A percentile compares a stretch with the other conserved stretches of the same genome.
Conservation (phyloP, 2,113 vertebrate species). For the Ictalurus punctatus region DNA sequence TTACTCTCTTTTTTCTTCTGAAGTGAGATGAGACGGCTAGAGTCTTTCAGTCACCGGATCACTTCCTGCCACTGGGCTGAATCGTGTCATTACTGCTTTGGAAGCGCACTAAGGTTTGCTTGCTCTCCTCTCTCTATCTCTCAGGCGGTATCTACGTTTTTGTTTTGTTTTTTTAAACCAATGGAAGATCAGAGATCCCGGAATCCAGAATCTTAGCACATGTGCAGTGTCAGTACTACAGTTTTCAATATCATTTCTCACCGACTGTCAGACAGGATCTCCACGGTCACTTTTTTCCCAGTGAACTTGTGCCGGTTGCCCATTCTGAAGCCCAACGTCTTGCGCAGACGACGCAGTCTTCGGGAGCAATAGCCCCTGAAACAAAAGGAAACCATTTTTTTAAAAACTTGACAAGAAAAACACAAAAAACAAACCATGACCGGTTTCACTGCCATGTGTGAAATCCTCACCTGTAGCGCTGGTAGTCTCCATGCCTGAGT, state of each 20-base stretch:
- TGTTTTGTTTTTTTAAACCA: not conserved
- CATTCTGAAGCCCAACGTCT: conserved; percentile 96
- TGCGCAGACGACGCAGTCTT: conserved; percentile 88
- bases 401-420: not conserved
- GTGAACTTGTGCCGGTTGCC: conserved; percentile 96
- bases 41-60: not conserved
- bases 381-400: not conserved
- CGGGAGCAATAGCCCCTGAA: conserved; percentile 94
- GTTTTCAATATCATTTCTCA: conserved; percentile 50
- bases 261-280: conserved; percentile 93
- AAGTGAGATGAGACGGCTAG: not conserved
- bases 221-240: not conserved
- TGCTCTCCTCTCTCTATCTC: not conserved
- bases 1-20: not conserved
- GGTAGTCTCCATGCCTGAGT: conserved; percentile 93
- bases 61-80: not conserved
- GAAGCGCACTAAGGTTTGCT: not conserved
- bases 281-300: conserved; percentile 92
- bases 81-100: not conserved
- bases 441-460: not conserved
- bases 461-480: conserved; percentile 89
- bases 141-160: no score
- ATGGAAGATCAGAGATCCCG: not conserved
- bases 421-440: no score
- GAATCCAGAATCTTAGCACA: not conserved